Conservation (phyloP, 2,888 invertebrate genomes). For the Schizotus pectinicornis region DNA sequence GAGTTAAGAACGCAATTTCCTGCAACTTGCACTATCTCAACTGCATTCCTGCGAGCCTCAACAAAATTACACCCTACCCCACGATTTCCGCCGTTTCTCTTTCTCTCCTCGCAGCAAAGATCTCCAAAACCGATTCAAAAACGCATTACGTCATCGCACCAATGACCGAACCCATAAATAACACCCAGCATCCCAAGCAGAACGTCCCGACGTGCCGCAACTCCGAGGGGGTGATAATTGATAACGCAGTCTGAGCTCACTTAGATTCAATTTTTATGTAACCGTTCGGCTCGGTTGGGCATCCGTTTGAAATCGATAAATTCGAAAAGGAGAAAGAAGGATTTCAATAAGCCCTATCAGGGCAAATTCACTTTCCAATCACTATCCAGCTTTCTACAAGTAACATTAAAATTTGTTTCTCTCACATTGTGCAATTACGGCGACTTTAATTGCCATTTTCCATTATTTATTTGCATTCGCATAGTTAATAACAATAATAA, state of each 20-base stretch:
- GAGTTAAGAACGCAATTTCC: too few species aligned
- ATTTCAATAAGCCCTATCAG: constrained; percentile 3
- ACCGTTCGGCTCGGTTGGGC: constrained; percentile 41
- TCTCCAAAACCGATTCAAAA: background rate
- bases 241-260: constrained; percentile 37
- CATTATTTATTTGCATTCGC: background rate
- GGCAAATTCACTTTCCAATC: constrained; percentile 40
- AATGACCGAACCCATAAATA: background rate
- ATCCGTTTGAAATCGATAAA: constrained; percentile 11
- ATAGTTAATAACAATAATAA: too few species aligned
- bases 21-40: too few species aligned
- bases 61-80: too few species aligned
- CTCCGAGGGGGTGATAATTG: constrained; percentile 39
- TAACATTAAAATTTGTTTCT: constrained; percentile 6
- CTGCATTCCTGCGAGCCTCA: too few species aligned
- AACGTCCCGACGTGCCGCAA: constrained; percentile 17
- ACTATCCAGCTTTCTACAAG: constrained; percentile 40
- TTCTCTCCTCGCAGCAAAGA: too few species aligned
- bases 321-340: too few species aligned
- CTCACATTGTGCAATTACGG: too few species aligned
- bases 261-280: constrained; percentile 45
- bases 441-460: constrained; percentile 33
- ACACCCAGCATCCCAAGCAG: constrained; percentile 1
- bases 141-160: constrained; percentile 6
- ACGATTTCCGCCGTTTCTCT: too few species aligned